A percentile compares a stretch with the other conserved stretches of the same genome.
Conservation (phyloP, 2,113 vertebrate species). For the Epinephelus lanceolatus region DNA sequence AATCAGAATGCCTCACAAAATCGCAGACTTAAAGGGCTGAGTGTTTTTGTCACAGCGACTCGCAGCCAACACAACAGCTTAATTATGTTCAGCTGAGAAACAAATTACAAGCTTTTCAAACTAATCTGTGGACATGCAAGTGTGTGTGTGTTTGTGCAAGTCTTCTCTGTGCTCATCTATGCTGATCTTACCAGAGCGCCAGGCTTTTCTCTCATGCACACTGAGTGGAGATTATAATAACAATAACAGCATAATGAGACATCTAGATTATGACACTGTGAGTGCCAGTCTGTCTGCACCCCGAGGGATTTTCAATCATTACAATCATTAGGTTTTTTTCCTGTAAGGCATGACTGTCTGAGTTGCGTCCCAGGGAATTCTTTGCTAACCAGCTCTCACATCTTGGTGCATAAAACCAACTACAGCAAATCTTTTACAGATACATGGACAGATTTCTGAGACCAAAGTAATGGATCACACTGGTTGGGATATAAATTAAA, state of each 20-base stretch:
- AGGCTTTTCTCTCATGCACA: constrained; percentile 29
- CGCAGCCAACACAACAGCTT: constrained; percentile 35
- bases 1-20: constrained; percentile 32
- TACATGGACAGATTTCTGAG: not conserved
- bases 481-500: not conserved
- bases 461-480: not conserved
- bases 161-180: constrained; percentile 16
- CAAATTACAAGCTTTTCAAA: constrained; percentile 45
- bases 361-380: not conserved
- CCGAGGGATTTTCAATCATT: constrained; percentile 15
- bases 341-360: not conserved
- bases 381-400: not conserved
- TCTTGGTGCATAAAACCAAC: not conserved
- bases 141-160: constrained; percentile 26
- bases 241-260: constrained; percentile 50
- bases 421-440: not conserved
- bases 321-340: not conserved
- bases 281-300: constrained; percentile 17
- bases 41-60: constrained; percentile 30
- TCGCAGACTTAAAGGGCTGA: constrained; percentile 4
- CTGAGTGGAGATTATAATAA: constrained; percentile 47
- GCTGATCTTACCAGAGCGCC: constrained; percentile 23
- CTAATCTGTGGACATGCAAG: constrained; percentile 32
- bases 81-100: constrained; percentile 53
- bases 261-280: constrained; percentile 26